Base-by-base conservation (phyloP, 2,888 invertebrate species). In the Sinelater perroti region DNA sequence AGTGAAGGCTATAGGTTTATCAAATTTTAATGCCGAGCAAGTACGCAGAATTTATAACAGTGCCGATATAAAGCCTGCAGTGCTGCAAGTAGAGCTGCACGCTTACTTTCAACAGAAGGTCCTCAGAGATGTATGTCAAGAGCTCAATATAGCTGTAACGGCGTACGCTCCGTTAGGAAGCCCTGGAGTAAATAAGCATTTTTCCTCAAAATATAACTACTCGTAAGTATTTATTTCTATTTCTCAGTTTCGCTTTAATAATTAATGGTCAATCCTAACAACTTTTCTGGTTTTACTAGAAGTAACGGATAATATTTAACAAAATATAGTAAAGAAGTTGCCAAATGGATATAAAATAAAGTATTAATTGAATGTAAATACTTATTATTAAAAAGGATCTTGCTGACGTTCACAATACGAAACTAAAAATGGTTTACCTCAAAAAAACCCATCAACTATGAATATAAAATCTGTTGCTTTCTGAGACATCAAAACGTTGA, bases 11-110 rank as follows among this genome's bases (percentile, higher is more conserved):
- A 85, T 93, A 62, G 93, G 93, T 2, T 72, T 93, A 45, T 93
- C 92, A 44, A 93, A 93, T 76, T 93, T 89, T 76, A 91, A 89
- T 71, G 81, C 81, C 56, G 72, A 78, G 10, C 93, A 93, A 79
- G 81, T 92, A 49, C 72, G 81, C 61, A 80, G 82, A 58, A 83
- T 92, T 51, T 81, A 86, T 63, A 78, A 84, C 11, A 74, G 73
- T 16, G 82, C 87, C 0, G 80, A 78, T 42, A 81, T 91, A 35
- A 87, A 86, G 72, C 92, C 92, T 1, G 83, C 87, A 54, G 88
- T 88, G 60, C 75, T 90, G 51, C 89, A 88, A 79, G 83, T 90
- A 33, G 93, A 93, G 74, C 77, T 90, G 45, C 90, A 93, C 70
- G 87, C 89, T 0, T 87, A 90, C 73, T 83, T 89, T 65, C 91